Conservation (phyloP, 2,113 vertebrate genomes). For the Salvelinus fontinalis region DNA sequence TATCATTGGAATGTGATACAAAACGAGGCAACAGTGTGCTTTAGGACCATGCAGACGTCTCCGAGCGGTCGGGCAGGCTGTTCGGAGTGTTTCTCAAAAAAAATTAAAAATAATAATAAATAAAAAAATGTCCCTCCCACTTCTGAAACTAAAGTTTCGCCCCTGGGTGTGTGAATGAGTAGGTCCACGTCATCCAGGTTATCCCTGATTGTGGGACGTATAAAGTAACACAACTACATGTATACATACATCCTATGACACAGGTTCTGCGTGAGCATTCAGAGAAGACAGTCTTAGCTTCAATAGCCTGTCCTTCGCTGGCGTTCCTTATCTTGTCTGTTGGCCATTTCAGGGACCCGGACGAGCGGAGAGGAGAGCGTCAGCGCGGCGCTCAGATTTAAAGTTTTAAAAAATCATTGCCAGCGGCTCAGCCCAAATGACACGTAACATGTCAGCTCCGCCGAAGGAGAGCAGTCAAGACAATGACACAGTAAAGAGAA, state of each 20-base stretch:
- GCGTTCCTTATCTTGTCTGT: constrained; percentile 4
- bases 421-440: constrained; percentile 55
- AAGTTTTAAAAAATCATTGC: constrained; percentile 36
- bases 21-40: too few relatives aligned
- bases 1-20: too few relatives aligned
- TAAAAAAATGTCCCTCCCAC: not conserved
- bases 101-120: too few relatives aligned
- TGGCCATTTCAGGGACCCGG: constrained; percentile 30
- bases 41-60: too few relatives aligned
- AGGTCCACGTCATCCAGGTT: not conserved
- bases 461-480: constrained; percentile 47
- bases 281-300: constrained; percentile 13
- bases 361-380: not conserved
- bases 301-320: constrained; percentile 40
- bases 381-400: constrained; percentile 35
- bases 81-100: too few relatives aligned
- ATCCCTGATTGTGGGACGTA: not conserved
- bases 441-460: constrained; percentile 53
- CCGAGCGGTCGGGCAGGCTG: too few relatives aligned
- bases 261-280: not conserved
- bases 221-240: too few relatives aligned
- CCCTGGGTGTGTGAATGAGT: not conserved
- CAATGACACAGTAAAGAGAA: constrained; percentile 57
- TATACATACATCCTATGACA: not conserved
- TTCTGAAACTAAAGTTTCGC: not conserved